phyloP scores from a whole-genome alignment of 2,113 vertebrate species.

The Urocynchramus pylzowi region DNA sequence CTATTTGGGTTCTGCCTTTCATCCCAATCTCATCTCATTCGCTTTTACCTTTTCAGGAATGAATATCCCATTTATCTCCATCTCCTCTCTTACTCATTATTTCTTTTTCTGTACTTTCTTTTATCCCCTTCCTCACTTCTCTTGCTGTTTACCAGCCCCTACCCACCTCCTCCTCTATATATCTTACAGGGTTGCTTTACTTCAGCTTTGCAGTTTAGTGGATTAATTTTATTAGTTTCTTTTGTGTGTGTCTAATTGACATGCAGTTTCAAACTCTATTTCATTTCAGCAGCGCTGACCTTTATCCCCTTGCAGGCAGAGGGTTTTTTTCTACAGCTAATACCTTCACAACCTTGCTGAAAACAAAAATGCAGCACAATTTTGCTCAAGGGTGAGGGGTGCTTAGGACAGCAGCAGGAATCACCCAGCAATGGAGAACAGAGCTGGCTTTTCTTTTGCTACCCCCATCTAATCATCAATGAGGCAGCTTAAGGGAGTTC shows the following conservation, averaged over 20 bases:
- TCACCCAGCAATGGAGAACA: neutral
- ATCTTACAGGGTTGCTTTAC: conserved; percentile 10
- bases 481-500: neutral
- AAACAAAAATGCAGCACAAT: neutral
- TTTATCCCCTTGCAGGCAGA: conserved; percentile 4
- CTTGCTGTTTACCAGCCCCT: neutral
- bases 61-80: neutral
- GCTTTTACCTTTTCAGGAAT: neutral
- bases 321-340: neutral
- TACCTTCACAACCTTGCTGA: neutral
- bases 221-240: conserved; percentile 60
- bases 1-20: neutral
- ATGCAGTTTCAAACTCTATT: conserved; percentile 50
- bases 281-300: conserved; percentile 53
- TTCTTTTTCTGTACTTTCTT: neutral
- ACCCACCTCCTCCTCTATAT: neutral
- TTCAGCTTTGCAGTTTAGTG: conserved; percentile 6
- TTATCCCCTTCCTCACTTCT: neutral
- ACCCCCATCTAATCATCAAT: neutral
- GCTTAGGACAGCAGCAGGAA: neutral
- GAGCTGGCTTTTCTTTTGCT: neutral
- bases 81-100: conserved; percentile 3
- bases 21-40: neutral
- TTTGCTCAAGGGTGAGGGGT: neutral
- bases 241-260: conserved; percentile 59